Percentiles rank a stretch among this genome's conserved stretches.
These are phyloP conservation scores for Corella eumyota DNA, from an alignment of 23 tunicate species.

Conservation along the genomic window DNA sequence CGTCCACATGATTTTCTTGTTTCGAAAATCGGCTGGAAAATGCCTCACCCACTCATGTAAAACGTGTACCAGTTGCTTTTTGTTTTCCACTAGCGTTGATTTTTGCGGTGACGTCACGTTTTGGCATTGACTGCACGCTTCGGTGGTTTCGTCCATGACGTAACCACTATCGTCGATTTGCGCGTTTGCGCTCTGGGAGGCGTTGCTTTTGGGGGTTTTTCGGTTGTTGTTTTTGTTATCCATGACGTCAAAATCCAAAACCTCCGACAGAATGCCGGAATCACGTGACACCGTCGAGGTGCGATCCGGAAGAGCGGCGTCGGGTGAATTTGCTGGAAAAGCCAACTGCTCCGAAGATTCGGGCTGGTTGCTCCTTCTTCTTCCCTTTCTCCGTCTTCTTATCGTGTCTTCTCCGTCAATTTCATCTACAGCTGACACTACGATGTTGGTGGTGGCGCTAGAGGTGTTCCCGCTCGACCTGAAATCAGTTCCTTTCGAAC, in stretches of 20 bases:
- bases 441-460: background rate
- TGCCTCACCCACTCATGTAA: conserved; percentile 83
- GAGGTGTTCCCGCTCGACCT: background rate
- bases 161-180: conserved; percentile 33
- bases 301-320: conserved; percentile 11
- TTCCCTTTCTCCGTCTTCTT: conserved; percentile 40
- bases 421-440: conserved; percentile 2
- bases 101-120: background rate
- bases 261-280: conserved; percentile 82
- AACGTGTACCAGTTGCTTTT: conserved; percentile 38
- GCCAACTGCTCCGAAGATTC: conserved; percentile 17
- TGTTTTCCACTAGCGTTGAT: background rate
- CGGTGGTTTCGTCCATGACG: conserved; percentile 10
- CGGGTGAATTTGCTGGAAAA: no score
- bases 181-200: conserved; percentile 1
- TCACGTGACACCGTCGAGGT: conserved; percentile 54
- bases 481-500: conserved; percentile 25
- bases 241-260: conserved; percentile 32
- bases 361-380: conserved; percentile 26
- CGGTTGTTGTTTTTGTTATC: conserved; percentile 47
- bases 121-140: conserved; percentile 11
- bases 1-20: conserved; percentile 44
- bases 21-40: conserved; percentile 87
- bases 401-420: conserved; percentile 69
- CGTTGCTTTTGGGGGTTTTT: background rate